Evolutionary conservation across 2,888 invertebrate species (phyloP).

Genomic region (Altica lythri): DNA sequence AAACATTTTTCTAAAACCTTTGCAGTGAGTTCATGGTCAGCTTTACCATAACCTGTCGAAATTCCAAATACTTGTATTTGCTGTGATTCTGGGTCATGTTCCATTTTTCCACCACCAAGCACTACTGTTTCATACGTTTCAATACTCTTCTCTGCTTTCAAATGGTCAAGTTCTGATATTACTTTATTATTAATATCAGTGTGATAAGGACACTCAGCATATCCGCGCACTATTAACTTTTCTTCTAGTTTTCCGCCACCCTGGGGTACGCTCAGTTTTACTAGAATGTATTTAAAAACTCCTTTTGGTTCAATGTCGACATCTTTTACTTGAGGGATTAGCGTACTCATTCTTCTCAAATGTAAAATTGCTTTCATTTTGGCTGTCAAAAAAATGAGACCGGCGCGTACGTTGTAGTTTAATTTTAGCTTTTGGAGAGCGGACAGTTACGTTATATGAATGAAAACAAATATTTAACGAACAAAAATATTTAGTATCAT

Average conservation of each 20-base stretch:
- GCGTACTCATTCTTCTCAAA: no score
- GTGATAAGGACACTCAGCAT: constrained; percentile 74
- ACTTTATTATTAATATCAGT: constrained; percentile 81
- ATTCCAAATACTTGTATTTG: constrained; percentile 89
- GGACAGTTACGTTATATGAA: no score
- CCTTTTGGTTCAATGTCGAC: constrained; percentile 88
- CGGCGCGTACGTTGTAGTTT: no score
- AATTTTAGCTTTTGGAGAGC: no score
- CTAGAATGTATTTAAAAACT: constrained; percentile 89
- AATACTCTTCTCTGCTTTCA: constrained; percentile 63
- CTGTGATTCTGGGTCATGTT: constrained; percentile 77
- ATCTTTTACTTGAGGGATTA: constrained; percentile 63
- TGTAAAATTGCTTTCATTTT: no score
- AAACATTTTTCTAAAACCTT: constrained; percentile 75
- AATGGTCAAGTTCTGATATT: constrained; percentile 54
- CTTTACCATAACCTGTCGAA: constrained; percentile 88
- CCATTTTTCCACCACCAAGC: constrained; percentile 90
- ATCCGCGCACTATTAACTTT: constrained; percentile 81
- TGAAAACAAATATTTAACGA: no score
- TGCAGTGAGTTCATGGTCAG: constrained; percentile 82
- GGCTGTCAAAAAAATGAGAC: no score
- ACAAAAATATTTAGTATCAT: no score
- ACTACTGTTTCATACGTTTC: constrained; percentile 65
- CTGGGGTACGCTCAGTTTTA: constrained; percentile 71
- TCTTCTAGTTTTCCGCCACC: constrained; percentile 61